phyloP scores from a whole-genome alignment of 2,888 invertebrate species.

The Escarpia spicata region DNA sequence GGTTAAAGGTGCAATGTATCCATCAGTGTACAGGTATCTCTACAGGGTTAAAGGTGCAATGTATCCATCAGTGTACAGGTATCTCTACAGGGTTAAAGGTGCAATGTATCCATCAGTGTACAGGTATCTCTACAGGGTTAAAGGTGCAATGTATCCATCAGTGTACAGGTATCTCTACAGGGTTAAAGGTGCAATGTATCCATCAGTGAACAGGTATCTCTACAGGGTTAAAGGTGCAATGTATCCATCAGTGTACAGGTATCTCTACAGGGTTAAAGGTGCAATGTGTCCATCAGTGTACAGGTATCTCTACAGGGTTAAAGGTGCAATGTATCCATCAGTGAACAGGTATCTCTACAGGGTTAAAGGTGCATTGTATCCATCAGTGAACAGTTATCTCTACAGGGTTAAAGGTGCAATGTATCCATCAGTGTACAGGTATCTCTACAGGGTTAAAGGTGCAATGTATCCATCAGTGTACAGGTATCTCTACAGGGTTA shows the following conservation, averaged over 20 bases:
- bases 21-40: slow-evolving; percentile 70
- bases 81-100: slow-evolving; percentile 63
- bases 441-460: slow-evolving; percentile 63
- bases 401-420: slow-evolving; percentile 34
- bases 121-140: slow-evolving; percentile 70
- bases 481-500: slow-evolving; percentile 70
- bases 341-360: slow-evolving; percentile 70
- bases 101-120: too few species aligned
- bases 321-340: too few species aligned
- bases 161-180: slow-evolving; percentile 70
- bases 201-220: slow-evolving; percentile 70
- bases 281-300: too few species aligned
- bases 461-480: too few species aligned
- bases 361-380: too few species aligned
- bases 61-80: slow-evolving; percentile 66
- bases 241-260: slow-evolving; percentile 66
- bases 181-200: too few species aligned
- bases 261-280: slow-evolving; percentile 63
- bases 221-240: slow-evolving; percentile 34
- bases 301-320: slow-evolving; percentile 70
- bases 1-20: too few species aligned
- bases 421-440: slow-evolving; percentile 66
- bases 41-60: slow-evolving; percentile 34
- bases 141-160: too few species aligned
- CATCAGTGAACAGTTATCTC: slow-evolving; percentile 70